Percentiles rank a stretch among this genome's conserved stretches.
phyloP scores from a whole-genome alignment of 2,797 vertebrate species.

The Hippopotamyrus pictus region DNA sequence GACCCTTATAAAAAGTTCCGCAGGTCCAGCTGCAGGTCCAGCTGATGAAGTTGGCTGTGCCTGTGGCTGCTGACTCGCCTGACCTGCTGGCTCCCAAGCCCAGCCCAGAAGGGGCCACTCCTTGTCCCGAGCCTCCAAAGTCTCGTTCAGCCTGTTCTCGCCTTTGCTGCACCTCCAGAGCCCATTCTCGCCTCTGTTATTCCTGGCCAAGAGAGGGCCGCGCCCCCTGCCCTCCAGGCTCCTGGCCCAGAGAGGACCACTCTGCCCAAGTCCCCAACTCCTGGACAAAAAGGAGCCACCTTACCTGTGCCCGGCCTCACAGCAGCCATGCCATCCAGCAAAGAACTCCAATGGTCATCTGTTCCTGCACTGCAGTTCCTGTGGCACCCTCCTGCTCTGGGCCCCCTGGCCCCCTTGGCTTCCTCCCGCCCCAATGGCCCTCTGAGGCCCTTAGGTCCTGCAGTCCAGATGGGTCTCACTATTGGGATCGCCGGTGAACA shows the following conservation, averaged over 20 bases:
- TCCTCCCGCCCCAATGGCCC: not conserved
- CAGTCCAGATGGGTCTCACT: not conserved
- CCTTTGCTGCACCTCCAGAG: not conserved
- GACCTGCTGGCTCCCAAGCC: not conserved
- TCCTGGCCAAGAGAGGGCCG: no score
- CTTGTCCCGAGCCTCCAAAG: not conserved
- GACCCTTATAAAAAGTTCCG: not conserved
- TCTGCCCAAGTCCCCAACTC: not conserved
- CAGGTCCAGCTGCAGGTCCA: not conserved
- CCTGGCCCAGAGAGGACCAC: not conserved
- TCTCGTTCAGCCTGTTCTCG: not conserved
- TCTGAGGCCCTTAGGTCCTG: not conserved
- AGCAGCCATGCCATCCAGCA: no score
- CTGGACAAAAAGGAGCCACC: not conserved
- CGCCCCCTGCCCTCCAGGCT: no score
- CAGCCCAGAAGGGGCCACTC: not conserved
- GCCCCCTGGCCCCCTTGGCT: not conserved
- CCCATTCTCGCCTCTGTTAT: no score
- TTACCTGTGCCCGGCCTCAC: no score
- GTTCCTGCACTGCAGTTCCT: not conserved
- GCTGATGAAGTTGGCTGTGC: not conserved
- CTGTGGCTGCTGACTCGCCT: not conserved
- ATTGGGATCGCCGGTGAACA: not conserved
- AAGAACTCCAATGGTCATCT: not conserved
- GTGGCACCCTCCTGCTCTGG: not conserved